These are phyloP conservation scores for Platyrinchus mystaceus DNA, from an alignment of 2,797 vertebrate genomes.

Conservation along the genomic window DNA sequence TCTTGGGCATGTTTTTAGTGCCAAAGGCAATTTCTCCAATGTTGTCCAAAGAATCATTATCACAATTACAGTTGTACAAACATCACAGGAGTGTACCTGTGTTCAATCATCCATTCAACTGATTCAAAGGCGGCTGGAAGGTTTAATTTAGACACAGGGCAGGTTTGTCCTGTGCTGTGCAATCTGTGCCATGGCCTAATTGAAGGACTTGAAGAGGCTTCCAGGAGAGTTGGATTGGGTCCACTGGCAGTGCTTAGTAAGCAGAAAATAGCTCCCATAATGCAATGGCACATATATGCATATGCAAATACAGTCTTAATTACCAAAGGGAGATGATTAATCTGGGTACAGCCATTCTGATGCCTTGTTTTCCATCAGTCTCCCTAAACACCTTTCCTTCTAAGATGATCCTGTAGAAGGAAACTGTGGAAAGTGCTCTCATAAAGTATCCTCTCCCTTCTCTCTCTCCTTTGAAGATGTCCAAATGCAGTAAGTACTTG, in stretches of 20 bases:
- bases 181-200: constrained; percentile 10
- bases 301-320: neutral
- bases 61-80: constrained; percentile 11
- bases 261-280: neutral
- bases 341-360: neutral
- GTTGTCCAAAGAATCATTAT: constrained; percentile 14
- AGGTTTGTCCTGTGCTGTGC: neutral
- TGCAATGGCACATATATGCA: neutral
- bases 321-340: neutral
- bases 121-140: neutral
- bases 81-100: constrained; percentile 4
- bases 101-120: constrained; percentile 12
- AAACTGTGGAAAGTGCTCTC: neutral
- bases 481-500: neutral
- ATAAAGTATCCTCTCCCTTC: neutral
- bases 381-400: neutral
- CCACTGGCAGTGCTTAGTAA: neutral
- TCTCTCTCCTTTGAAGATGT: neutral
- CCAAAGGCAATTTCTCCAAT: neutral
- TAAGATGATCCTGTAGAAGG: neutral
- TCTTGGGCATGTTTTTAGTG: neutral
- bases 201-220: neutral
- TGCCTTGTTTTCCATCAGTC: neutral
- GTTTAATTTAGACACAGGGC: neutral
- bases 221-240: neutral